Conservation (phyloP, 2,888 invertebrate species). For the Chaitophorus viminalis region DNA sequence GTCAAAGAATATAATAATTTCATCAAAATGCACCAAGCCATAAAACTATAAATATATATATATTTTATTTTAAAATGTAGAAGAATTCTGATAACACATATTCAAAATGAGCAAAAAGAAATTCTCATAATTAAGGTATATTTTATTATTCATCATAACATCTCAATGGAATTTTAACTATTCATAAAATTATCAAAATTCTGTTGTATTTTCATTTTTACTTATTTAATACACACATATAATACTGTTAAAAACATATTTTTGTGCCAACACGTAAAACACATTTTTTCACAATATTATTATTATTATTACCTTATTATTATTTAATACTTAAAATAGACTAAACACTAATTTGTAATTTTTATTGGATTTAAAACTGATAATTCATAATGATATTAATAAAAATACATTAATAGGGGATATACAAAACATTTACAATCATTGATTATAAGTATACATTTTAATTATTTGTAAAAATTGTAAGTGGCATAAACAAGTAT, state of each 20-base stretch:
- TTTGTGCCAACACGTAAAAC: too few species aligned
- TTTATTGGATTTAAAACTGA: conserved; percentile 3
- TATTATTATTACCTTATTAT: too few species aligned
- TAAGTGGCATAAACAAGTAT: too few species aligned
- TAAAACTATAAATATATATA: too few species aligned
- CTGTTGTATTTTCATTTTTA: background rate
- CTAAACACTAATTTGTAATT: conserved; percentile 8
- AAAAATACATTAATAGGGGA: conserved; percentile 2
- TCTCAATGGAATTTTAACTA: background rate
- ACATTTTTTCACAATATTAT: too few species aligned
- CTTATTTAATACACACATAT: background rate
- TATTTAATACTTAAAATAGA: background rate
- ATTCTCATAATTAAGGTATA: background rate
- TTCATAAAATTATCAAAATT: background rate
- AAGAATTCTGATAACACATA: background rate
- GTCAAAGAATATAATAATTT: too few species aligned
- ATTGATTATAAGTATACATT: background rate
- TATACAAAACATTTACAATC: background rate
- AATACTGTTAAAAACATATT: background rate
- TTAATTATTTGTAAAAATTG: too few species aligned
- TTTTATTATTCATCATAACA: background rate
- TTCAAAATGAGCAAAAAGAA: background rate
- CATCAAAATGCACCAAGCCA: too few species aligned
- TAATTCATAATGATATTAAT: background rate
- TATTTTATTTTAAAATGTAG: background rate